Conservation (phyloP, 2,797 vertebrate genomes). For the Parauchenoglanis punctatus region DNA sequence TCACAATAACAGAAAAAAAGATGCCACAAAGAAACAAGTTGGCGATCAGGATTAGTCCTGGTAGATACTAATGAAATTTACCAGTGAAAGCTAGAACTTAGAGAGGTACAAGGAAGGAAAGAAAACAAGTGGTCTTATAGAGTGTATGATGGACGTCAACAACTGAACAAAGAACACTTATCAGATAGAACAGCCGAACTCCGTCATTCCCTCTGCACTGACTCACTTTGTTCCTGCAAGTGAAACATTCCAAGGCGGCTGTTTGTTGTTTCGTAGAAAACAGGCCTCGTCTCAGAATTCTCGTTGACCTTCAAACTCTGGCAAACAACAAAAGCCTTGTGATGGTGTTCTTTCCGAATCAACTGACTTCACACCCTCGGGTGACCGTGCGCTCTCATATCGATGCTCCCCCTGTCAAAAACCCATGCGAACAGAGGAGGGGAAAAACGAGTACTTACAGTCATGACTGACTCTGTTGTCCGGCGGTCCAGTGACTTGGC, state of each 20-base stretch:
- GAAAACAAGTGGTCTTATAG: background rate
- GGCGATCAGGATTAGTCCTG: conserved; percentile 46
- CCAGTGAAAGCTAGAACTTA: background rate
- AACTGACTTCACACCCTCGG: conserved; percentile 52
- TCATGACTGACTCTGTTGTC: conserved; percentile 84
- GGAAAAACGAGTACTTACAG: conserved; percentile 67
- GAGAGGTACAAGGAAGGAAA: background rate
- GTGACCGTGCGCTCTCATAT: conserved; percentile 50
- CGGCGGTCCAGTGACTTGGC: conserved; percentile 83
- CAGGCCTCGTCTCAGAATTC: conserved; percentile 52
- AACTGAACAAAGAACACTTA: conserved; percentile 16
- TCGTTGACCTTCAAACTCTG: conserved; percentile 61
- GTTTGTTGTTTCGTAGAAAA: conserved; percentile 38
- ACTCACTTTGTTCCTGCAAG: conserved; percentile 22
- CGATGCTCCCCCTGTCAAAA: background rate
- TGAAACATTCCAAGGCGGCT: conserved; percentile 45
- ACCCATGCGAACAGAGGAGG: conserved; percentile 12
- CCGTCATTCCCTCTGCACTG: background rate
- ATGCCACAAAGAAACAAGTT: conserved; percentile 56
- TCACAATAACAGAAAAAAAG: conserved; percentile 54
- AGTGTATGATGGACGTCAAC: background rate
- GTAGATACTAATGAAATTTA: conserved; percentile 26
- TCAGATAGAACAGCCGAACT: conserved; percentile 10
- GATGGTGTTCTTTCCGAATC: conserved; percentile 37
- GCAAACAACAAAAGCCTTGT: conserved; percentile 71